Conservation (phyloP, 2,888 invertebrate species). For the Azorinus chamasolen region DNA sequence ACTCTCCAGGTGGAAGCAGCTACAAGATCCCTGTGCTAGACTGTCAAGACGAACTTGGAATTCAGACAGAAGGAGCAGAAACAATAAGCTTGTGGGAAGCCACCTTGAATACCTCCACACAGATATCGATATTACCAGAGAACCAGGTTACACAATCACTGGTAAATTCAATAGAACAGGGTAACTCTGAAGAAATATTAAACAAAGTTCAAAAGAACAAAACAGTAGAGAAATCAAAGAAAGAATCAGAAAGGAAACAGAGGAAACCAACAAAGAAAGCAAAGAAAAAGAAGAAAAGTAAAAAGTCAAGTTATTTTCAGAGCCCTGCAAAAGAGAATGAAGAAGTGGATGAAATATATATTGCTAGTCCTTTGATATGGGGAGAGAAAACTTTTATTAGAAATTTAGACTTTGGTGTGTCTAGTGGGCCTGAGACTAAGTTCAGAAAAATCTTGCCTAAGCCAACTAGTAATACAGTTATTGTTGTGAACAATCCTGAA, state of each 20-base stretch:
- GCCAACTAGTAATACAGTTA: too few species aligned
- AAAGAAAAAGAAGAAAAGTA: conserved; percentile 1
- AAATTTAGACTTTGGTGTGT: too few species aligned
- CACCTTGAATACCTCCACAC: conserved; percentile 31
- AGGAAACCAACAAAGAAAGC: neutral
- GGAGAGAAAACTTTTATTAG: too few species aligned
- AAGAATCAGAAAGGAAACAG: too few species aligned
- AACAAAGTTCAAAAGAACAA: conserved; percentile 24
- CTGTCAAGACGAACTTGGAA: too few species aligned
- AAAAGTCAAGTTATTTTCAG: neutral
- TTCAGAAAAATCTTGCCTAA: too few species aligned
- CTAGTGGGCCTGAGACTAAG: too few species aligned
- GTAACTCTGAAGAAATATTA: conserved; percentile 27
- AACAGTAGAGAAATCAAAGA: conserved; percentile 15
- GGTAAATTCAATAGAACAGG: conserved; percentile 29
- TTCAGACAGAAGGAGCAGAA: neutral
- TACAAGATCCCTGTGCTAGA: conserved; percentile 41
- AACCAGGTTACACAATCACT: conserved; percentile 35
- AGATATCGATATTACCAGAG: conserved; percentile 37
- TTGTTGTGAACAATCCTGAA: too few species aligned
- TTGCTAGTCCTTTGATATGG: too few species aligned
- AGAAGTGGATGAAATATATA: too few species aligned
- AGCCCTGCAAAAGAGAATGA: neutral
- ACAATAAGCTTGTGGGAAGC: conserved; percentile 39
- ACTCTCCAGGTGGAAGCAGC: conserved; percentile 49